phyloP scores from a whole-genome alignment of 2,888 invertebrate species.

The Nysson spinosus region DNA sequence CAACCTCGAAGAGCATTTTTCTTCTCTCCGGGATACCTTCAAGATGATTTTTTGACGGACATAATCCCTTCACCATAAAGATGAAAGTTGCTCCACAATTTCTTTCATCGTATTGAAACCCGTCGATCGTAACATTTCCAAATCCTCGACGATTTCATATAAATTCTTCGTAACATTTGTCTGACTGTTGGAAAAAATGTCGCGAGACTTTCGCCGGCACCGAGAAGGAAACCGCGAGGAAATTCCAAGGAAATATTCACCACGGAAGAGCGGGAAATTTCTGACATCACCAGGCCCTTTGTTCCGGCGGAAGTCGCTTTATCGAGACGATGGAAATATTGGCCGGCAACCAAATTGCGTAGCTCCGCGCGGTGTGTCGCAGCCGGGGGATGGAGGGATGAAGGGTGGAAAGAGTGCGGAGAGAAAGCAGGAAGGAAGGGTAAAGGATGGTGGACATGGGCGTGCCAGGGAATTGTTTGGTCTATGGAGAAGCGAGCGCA shows the following conservation, averaged over 20 bases:
- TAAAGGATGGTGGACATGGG: conserved; percentile 35
- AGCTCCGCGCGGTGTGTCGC: conserved; percentile 37
- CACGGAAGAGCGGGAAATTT: conserved; percentile 1
- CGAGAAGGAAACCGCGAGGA: not conserved
- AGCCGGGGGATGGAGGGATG: not conserved
- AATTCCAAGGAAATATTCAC: not conserved
- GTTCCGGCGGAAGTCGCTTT: conserved; percentile 11
- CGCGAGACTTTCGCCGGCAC: not conserved
- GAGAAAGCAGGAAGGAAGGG: conserved; percentile 13
- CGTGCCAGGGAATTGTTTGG: conserved; percentile 53
- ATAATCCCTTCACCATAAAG: too few species aligned
- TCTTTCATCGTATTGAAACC: too few species aligned
- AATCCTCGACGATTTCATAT: too few species aligned
- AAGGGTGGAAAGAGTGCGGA: conserved; percentile 4
- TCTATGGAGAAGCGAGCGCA: conserved; percentile 33
- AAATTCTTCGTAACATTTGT: too few species aligned
- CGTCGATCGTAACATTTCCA: too few species aligned
- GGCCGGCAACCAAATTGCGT: conserved; percentile 61
- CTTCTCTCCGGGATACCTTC: too few species aligned
- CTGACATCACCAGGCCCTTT: conserved; percentile 9
- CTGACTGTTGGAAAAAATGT: too few species aligned
- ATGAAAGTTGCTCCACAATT: too few species aligned
- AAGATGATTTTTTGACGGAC: too few species aligned
- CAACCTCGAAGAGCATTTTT: conserved; percentile 40
- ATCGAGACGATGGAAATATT: conserved; percentile 31